phyloP scores from a whole-genome alignment of 2,113 vertebrate genomes.

The Rhadina sibilatrix region DNA sequence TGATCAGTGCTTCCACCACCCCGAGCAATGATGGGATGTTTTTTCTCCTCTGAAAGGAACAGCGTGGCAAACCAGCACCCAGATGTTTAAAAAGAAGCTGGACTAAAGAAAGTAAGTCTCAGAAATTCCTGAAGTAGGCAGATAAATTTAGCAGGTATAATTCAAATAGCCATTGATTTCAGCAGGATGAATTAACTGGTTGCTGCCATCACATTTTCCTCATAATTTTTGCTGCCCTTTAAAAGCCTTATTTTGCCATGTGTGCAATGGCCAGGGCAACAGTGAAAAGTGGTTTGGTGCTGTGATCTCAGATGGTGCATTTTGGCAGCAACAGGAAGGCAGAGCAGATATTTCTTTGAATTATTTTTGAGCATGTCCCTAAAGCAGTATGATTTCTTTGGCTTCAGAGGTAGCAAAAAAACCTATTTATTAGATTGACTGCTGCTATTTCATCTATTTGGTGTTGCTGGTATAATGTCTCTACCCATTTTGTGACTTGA shows the following conservation, averaged over 20 bases:
- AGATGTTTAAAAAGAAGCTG: neutral
- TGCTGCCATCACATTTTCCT: neutral
- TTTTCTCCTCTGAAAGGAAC: neutral
- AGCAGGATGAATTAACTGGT: neutral
- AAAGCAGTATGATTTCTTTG: neutral
- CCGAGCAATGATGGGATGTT: neutral
- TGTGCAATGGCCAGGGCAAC: neutral
- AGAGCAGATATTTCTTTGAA: neutral
- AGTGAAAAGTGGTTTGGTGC: neutral
- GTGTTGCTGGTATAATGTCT: neutral
- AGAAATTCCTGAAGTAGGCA: neutral
- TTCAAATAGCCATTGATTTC: slow-evolving; percentile 20
- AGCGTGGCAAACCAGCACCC: neutral
- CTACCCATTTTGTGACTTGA: neutral
- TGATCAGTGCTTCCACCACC: rapidly evolving
- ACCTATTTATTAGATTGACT: neutral
- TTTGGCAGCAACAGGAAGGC: neutral
- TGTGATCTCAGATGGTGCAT: neutral
- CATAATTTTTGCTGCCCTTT: neutral
- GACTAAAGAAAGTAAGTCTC: neutral
- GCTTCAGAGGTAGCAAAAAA: neutral
- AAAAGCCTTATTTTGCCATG: neutral
- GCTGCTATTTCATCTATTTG: slow-evolving; percentile 7
- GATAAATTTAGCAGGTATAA: neutral
- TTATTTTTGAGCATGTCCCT: neutral